Percentiles rank a stretch among this genome's conserved stretches.
These are phyloP conservation scores for Sebastes iracundus DNA, from an alignment of 2,797 vertebrate genomes.

Conservation along the genomic window DNA sequence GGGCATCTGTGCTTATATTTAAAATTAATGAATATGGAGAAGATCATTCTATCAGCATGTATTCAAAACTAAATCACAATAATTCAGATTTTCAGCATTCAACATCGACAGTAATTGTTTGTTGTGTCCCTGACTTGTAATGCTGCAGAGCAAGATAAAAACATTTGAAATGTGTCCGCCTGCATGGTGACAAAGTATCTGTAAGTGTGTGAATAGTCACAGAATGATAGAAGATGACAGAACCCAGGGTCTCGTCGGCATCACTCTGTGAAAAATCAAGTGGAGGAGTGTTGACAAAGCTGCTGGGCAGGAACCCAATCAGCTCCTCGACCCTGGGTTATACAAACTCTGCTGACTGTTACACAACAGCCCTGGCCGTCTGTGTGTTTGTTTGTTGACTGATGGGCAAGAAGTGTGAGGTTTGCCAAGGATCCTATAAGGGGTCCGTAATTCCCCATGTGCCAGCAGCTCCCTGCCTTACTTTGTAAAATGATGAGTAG, in stretches of 20 bases:
- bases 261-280: not conserved
- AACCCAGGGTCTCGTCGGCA: not conserved
- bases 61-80: not conserved
- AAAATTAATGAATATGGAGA: not conserved
- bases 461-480: not conserved
- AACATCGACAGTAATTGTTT: not conserved
- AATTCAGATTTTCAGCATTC: not conserved
- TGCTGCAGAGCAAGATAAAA: not conserved
- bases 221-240: not conserved
- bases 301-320: not conserved
- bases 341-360: not conserved
- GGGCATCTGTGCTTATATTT: not conserved
- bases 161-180: not conserved
- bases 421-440: not conserved
- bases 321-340: slow-evolving; percentile 2
- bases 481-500: not conserved
- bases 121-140: not conserved
- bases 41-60: not conserved
- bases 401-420: not conserved
- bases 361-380: not conserved
- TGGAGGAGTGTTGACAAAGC: not conserved
- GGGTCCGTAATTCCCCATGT: not conserved
- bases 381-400: not conserved
- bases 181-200: not conserved
- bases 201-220: not conserved